Conservation (phyloP, 2,113 vertebrate genomes). For the Rhea pennata region DNA sequence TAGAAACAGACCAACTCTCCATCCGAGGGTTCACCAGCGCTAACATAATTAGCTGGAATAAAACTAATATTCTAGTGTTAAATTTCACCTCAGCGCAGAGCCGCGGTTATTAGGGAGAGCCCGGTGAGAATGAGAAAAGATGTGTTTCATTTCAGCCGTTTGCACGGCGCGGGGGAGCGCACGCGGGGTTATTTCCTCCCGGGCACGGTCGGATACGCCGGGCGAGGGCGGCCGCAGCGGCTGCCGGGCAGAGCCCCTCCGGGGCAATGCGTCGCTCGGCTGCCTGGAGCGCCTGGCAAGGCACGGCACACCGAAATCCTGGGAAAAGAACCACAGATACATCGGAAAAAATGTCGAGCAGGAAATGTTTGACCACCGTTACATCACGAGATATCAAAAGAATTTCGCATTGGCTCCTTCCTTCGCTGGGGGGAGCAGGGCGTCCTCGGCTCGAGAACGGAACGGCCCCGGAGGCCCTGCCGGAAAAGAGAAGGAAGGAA, state of each 20-base stretch:
- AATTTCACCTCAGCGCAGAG: constrained; percentile 80
- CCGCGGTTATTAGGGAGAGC: constrained; percentile 71
- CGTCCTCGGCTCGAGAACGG: background rate
- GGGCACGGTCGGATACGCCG: constrained; percentile 23
- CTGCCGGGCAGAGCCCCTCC: background rate
- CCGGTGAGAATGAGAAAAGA: constrained; percentile 66
- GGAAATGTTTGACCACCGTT: constrained; percentile 79
- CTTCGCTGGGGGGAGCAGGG: constrained; percentile 26
- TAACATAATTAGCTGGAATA: constrained; percentile 88
- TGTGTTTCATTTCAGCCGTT: constrained; percentile 70
- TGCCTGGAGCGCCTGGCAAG: constrained; percentile 46
- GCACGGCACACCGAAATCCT: constrained; percentile 34
- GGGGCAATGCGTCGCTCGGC: background rate
- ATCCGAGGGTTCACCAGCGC: constrained; percentile 82
- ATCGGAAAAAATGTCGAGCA: constrained; percentile 64
- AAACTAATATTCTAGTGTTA: constrained; percentile 87
- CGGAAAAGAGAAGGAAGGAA: background rate
- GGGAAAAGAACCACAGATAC: constrained; percentile 68
- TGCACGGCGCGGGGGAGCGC: constrained; percentile 15
- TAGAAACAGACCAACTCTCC: constrained; percentile 87
- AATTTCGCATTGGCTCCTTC: constrained; percentile 75
- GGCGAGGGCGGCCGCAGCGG: background rate
- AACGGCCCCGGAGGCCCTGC: constrained; percentile 3
- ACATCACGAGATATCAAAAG: constrained; percentile 78
- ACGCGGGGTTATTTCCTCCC: constrained; percentile 42